Conservation (phyloP, 2,888 invertebrate genomes). For the Panzeria rudis region DNA sequence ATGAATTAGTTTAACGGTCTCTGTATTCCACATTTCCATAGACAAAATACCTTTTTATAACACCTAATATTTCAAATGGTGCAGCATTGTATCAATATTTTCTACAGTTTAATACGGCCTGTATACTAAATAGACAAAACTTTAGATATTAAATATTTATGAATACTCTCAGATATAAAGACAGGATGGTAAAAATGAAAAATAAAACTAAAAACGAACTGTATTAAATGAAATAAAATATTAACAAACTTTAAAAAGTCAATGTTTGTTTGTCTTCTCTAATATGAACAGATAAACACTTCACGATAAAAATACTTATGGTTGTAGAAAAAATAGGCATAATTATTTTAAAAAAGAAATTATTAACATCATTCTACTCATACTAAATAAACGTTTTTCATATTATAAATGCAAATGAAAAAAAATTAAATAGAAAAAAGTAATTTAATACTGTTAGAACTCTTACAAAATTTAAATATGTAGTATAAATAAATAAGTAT, state of each 20-base stretch:
- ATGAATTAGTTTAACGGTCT: too few species aligned
- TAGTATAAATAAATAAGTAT: too few species aligned
- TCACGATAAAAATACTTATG: constrained; percentile 34
- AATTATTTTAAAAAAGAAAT: constrained; percentile 32
- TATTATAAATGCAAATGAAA: neutral
- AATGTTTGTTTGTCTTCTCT: constrained; percentile 62
- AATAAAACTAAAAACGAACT: neutral
- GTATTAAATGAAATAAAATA: constrained; percentile 54
- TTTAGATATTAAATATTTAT: constrained; percentile 54
- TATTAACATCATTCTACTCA: constrained; percentile 28
- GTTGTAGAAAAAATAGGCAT: constrained; percentile 40
- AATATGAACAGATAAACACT: constrained; percentile 42
- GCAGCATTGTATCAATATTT: constrained; percentile 33
- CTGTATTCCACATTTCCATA: neutral
- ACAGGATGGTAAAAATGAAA: constrained; percentile 19
- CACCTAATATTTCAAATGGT: constrained; percentile 14
- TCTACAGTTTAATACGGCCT: constrained; percentile 15
- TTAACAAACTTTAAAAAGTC: constrained; percentile 63
- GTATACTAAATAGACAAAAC: constrained; percentile 20
- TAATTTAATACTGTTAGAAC: neutral
- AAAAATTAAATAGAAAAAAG: constrained; percentile 21
- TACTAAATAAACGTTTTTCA: constrained; percentile 41
- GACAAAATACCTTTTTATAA: neutral
- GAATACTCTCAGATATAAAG: constrained; percentile 4
- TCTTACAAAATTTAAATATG: too few species aligned